These are phyloP conservation scores for Oreonectes daqikongensis DNA, from an alignment of 2,797 vertebrate genomes.

Conservation along the genomic window DNA sequence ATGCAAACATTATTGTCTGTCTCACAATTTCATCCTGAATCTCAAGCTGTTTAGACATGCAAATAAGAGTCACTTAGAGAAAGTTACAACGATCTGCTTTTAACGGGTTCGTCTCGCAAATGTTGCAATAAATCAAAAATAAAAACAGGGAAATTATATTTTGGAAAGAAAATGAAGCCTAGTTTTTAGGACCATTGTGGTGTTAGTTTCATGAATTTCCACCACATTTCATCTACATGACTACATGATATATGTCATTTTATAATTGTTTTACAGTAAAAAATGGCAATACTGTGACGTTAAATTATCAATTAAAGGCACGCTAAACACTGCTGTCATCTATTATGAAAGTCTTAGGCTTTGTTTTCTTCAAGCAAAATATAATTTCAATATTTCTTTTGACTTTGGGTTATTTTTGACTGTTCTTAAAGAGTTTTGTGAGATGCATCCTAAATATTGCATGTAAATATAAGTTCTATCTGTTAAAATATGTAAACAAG, in stretches of 20 bases:
- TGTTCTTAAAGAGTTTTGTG: neutral
- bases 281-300: neutral
- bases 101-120: neutral
- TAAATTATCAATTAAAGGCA: neutral
- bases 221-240: no score
- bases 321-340: no score
- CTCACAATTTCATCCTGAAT: neutral
- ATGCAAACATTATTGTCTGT: neutral
- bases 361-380: neutral
- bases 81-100: neutral
- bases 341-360: neutral
- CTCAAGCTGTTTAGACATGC: neutral
- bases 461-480: neutral
- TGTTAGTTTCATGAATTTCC: neutral
- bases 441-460: neutral
- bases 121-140: neutral
- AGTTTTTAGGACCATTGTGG: neutral
- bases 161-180: neutral
- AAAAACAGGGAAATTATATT: neutral
- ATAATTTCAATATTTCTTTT: neutral
- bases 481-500: neutral
- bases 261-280: neutral
- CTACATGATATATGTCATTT: neutral
- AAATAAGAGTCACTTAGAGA: neutral
- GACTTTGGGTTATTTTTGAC: neutral